Conservation (phyloP, 1,140 invertebrate species). For the Heliothis virescens region DNA sequence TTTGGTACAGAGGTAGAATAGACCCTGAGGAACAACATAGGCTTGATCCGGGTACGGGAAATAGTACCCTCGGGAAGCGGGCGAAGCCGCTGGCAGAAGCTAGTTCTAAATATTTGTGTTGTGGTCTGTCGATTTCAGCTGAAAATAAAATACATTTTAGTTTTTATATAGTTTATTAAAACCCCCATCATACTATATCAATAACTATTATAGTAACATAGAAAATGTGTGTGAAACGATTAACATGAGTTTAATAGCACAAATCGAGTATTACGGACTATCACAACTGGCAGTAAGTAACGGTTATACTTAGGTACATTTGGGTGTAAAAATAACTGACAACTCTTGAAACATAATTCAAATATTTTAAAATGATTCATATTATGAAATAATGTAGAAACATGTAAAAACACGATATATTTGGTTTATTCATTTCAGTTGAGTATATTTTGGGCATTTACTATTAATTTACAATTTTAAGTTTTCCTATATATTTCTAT, state of each 20-base stretch:
- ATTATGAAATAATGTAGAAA: conserved; percentile 1
- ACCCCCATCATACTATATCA: conserved; percentile 41
- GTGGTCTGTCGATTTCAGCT: too few species aligned
- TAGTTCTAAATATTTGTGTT: too few species aligned
- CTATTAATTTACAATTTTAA: neutral
- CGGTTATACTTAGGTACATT: neutral
- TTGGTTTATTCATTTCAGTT: conserved; percentile 4
- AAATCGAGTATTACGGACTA: conserved; percentile 19
- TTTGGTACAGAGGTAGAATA: too few species aligned
- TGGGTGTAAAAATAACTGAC: neutral
- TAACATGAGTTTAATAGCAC: conserved; percentile 17
- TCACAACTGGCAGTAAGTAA: conserved; percentile 30
- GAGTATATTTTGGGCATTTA: neutral
- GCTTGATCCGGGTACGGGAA: too few species aligned
- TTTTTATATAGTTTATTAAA: conserved; percentile 33
- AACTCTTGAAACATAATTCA: neutral
- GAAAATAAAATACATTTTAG: neutral
- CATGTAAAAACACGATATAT: conserved; percentile 4
- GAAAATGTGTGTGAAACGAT: neutral
- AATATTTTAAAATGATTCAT: neutral
- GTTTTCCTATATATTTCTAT: neutral
- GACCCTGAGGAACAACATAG: too few species aligned
- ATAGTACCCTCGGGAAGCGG: too few species aligned
- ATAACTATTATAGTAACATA: conserved; percentile 26
- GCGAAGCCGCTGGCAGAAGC: too few species aligned